phyloP scores from a whole-genome alignment of 2,888 invertebrate species.

The Sicus ferrugineus region DNA sequence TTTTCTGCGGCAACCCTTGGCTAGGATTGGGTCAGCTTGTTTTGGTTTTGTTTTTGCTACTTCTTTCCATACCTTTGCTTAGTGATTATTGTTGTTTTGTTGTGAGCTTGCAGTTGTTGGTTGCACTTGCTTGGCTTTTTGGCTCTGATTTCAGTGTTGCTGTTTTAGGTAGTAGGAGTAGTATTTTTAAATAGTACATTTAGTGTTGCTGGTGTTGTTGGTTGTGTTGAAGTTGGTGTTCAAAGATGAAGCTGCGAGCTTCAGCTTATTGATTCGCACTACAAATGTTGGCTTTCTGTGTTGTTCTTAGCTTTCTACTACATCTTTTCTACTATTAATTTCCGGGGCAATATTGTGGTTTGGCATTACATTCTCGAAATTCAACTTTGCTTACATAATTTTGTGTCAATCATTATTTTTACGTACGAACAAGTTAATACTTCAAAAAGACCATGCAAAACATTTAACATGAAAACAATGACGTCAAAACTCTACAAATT shows the following conservation, averaged over 20 bases:
- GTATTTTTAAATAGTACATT: constrained; percentile 34
- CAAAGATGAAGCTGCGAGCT: constrained; percentile 25
- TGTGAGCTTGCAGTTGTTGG: constrained; percentile 30
- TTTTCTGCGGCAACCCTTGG: constrained; percentile 17
- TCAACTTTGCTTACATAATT: constrained; percentile 14
- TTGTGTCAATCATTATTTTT: neutral
- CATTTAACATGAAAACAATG: neutral
- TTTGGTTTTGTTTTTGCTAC: constrained; percentile 17
- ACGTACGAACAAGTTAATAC: neutral
- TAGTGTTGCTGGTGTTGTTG: constrained; percentile 43
- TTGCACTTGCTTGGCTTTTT: constrained; percentile 28
- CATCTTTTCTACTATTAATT: constrained; percentile 11
- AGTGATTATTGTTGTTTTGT: constrained; percentile 28
- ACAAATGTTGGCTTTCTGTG: constrained; percentile 11
- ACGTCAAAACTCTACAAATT: neutral
- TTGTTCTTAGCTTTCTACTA: constrained; percentile 25
- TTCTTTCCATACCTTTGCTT: constrained; percentile 24
- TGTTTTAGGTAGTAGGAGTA: constrained; percentile 18
- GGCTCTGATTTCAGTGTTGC: constrained; percentile 29
- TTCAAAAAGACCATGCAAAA: constrained; percentile 9
- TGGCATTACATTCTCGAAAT: constrained; percentile 10
- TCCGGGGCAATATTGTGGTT: constrained; percentile 32
- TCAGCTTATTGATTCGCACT: constrained; percentile 44
- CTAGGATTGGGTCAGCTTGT: constrained; percentile 10
- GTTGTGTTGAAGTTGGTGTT: constrained; percentile 36